Conservation (phyloP, 2,797 vertebrate genomes). For the Crocodylus rhombifer region DNA sequence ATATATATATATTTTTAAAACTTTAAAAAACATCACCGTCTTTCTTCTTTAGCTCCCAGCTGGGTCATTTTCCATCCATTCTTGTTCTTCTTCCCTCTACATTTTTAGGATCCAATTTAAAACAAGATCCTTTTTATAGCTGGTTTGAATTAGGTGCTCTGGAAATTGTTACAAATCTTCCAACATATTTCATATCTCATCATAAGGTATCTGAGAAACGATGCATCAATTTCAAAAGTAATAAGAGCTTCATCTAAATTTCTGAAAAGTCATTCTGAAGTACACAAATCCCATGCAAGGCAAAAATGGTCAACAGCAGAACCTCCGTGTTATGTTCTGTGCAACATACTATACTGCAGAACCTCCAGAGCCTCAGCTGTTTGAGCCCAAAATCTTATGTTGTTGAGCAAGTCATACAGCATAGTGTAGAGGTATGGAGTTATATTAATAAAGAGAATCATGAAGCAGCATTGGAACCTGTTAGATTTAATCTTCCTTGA, state of each 20-base stretch:
- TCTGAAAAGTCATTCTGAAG: background rate
- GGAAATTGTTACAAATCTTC: no score
- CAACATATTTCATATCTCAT: no score
- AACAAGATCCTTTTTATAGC: no score
- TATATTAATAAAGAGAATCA: background rate
- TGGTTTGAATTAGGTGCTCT: no score
- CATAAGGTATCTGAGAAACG: no score
- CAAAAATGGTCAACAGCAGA: background rate
- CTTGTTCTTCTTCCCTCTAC: no score
- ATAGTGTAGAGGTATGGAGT: background rate
- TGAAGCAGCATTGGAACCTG: background rate
- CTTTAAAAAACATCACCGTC: no score
- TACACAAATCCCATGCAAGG: background rate
- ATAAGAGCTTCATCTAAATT: background rate
- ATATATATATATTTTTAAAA: no score
- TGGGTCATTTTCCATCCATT: no score
- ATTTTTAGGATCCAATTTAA: no score
- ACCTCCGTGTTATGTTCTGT: background rate
- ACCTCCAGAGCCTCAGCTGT: background rate
- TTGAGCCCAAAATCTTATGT: background rate
- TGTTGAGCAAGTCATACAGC: no score
- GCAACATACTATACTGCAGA: fast-evolving
- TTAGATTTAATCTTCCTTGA: slow-evolving; percentile 22
- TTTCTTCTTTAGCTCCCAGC: no score
- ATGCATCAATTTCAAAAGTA: background rate